Percentiles rank a stretch among this genome's conserved stretches.
Evolutionary conservation across 1,140 invertebrate species (phyloP).

Genomic region (Hirudo medicinalis): DNA sequence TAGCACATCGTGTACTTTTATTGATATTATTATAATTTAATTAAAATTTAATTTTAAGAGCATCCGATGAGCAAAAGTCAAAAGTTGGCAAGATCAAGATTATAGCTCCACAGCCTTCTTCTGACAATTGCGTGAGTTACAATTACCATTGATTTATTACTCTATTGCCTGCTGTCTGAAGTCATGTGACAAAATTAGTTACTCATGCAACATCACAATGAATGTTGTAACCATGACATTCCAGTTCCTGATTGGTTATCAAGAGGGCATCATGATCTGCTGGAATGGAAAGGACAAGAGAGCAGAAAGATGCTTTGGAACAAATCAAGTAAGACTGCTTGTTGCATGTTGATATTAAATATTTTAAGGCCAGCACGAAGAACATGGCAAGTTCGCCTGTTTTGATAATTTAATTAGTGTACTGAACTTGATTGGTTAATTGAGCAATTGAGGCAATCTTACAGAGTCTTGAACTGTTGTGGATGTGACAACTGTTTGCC

Average conservation of each 20-base stretch:
- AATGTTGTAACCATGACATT: background rate
- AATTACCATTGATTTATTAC: background rate
- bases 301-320: constrained; percentile 6
- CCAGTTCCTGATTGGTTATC: constrained; percentile 6
- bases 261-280: background rate
- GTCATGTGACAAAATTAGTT: background rate
- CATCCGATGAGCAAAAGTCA: constrained; percentile 4
- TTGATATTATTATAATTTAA: no score
- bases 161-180: background rate
- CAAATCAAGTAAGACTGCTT: background rate
- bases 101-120: background rate
- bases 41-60: background rate
- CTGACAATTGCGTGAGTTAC: background rate
- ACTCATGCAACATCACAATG: background rate
- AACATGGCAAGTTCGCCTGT: background rate
- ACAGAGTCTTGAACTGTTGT: no score
- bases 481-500: no score
- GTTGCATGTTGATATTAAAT: background rate
- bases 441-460: background rate
- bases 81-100: background rate
- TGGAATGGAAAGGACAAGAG: constrained; percentile 8
- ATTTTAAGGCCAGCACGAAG: background rate
- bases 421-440: no score
- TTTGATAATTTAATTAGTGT: background rate
- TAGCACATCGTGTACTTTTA: no score